Percentiles rank a stretch among this genome's conserved stretches.
phyloP scores from a whole-genome alignment of 2,113 vertebrate genomes.

The Centropus bengalensis region DNA sequence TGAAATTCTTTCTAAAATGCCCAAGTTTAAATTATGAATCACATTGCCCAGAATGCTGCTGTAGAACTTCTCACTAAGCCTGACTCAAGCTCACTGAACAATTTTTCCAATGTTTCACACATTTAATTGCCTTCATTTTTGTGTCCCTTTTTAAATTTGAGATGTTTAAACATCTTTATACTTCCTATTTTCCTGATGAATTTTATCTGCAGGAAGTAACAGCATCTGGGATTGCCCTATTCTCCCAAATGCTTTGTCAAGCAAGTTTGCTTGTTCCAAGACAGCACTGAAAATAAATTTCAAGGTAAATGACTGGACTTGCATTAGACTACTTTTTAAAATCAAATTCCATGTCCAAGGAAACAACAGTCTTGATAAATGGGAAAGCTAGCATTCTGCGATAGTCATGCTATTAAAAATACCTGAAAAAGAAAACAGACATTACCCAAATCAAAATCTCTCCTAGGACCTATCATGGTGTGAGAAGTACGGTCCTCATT shows the following conservation, averaged over 20 bases:
- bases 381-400: background rate
- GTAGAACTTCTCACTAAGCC: background rate
- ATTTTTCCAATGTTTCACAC: background rate
- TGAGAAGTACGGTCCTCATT: background rate
- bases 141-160: background rate
- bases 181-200: background rate
- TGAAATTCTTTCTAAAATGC: conserved; percentile 38
- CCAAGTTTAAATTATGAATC: conserved; percentile 35
- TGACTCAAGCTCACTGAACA: background rate
- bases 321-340: background rate
- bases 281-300: background rate
- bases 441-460: background rate
- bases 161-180: background rate
- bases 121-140: background rate
- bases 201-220: background rate
- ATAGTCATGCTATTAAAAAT: background rate
- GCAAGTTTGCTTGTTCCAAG: background rate
- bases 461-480: background rate
- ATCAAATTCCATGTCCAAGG: background rate
- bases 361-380: background rate
- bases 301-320: background rate
- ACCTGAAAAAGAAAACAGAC: background rate
- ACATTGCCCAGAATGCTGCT: background rate
- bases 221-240: background rate
- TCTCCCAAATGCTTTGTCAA: background rate